Percentiles rank a stretch among this genome's conserved stretches.
phyloP scores from a whole-genome alignment of 2,888 invertebrate species.

The Apodemia zela region DNA sequence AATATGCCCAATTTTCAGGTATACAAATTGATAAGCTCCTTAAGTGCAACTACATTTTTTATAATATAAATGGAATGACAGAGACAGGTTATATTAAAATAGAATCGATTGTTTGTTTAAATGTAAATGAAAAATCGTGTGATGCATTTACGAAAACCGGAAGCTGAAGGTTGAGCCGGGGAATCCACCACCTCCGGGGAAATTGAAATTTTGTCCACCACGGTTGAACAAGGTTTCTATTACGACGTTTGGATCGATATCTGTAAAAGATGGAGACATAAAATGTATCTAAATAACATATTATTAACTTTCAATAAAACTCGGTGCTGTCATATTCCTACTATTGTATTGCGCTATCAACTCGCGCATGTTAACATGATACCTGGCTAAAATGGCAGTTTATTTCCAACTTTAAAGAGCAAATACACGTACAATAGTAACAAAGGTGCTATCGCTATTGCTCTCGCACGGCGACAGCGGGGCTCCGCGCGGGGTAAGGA shows the following conservation, averaged over 20 bases:
- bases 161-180: conserved; percentile 84
- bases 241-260: conserved; percentile 91
- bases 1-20: not conserved
- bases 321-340: no score
- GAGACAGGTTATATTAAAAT: conserved; percentile 9
- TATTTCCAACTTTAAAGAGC: no score
- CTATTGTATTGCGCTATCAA: no score
- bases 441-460: no score
- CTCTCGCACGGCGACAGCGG: no score
- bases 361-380: no score
- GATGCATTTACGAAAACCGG: conserved; percentile 82
- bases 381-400: no score
- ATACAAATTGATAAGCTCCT: conserved; percentile 12
- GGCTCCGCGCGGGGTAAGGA: no score
- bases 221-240: conserved; percentile 91
- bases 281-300: no score
- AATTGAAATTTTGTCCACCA: conserved; percentile 76
- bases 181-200: conserved; percentile 73
- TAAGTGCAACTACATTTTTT: conserved; percentile 8
- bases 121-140: not conserved
- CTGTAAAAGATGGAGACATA: conserved; percentile 59
- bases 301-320: no score
- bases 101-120: not conserved
- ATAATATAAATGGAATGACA: conserved; percentile 8
- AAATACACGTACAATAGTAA: no score